phyloP scores from a whole-genome alignment of 2,113 vertebrate genomes.

The Elanoides forficatus region DNA sequence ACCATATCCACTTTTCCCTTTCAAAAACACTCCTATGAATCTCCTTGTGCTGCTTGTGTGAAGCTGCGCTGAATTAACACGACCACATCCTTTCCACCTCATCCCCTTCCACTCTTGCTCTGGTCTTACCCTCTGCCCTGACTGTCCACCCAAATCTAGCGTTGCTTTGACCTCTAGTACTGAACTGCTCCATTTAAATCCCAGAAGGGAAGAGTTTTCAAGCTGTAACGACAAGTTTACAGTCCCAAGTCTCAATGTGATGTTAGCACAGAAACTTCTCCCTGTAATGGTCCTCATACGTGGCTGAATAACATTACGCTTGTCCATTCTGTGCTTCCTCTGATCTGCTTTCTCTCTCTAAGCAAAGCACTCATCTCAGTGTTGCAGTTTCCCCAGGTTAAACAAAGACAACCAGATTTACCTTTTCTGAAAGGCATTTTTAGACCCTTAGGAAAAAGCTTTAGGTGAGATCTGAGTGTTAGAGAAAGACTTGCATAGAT shows the following conservation, averaged over 20 bases:
- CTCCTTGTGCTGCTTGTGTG: background rate
- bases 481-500: background rate
- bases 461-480: background rate
- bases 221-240: background rate
- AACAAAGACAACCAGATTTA: background rate
- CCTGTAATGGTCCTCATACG: fast-evolving
- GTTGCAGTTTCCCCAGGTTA: background rate
- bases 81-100: background rate
- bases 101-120: background rate
- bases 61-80: background rate
- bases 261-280: background rate
- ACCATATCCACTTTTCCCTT: background rate
- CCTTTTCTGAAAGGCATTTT: background rate
- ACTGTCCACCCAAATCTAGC: background rate
- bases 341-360: background rate
- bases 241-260: background rate
- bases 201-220: background rate
- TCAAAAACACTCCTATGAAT: background rate
- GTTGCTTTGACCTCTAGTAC: background rate
- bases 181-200: background rate
- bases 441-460: background rate
- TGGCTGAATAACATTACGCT: background rate
- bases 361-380: background rate
- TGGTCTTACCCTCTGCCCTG: background rate
- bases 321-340: background rate